Percentiles rank a stretch among this genome's conserved stretches.
These are phyloP conservation scores for Apantesis nais DNA, from an alignment of 2,888 invertebrate genomes.

Conservation along the genomic window DNA sequence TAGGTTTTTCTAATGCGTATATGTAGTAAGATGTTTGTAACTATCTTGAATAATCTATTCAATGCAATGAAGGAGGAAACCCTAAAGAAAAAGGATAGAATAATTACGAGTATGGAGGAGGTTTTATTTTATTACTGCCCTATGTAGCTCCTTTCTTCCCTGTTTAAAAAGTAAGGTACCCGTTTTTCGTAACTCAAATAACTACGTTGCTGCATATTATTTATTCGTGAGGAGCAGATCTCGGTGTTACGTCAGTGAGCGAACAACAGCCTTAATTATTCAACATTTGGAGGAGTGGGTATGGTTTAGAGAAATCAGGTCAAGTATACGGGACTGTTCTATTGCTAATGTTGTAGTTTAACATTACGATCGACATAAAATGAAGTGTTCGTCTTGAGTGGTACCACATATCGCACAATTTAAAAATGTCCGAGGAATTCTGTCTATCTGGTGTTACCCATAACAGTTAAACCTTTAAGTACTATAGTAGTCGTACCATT, in stretches of 20 bases:
- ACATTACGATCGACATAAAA: conserved; percentile 25
- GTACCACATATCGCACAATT: not conserved
- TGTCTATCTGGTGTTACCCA: not conserved
- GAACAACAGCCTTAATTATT: conserved; percentile 50
- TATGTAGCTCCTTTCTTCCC: not conserved
- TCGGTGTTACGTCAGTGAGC: conserved; percentile 39
- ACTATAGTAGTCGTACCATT: not conserved
- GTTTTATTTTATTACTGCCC: not conserved
- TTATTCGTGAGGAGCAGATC: conserved; percentile 39
- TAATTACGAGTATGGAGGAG: not conserved
- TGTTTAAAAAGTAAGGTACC: conserved; percentile 22
- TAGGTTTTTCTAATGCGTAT: not conserved
- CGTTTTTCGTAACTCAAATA: conserved; percentile 34
- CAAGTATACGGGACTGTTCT: conserved; percentile 27
- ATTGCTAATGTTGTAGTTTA: conserved; percentile 25
- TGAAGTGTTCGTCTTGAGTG: not conserved
- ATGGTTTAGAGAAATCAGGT: conserved; percentile 45
- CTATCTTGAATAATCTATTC: not conserved
- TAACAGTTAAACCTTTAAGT: not conserved
- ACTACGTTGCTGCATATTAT: conserved; percentile 33
- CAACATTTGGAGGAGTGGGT: conserved; percentile 42
- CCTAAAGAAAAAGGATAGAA: not conserved
- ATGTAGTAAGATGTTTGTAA: not conserved
- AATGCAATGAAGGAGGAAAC: not conserved
- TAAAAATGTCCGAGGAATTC: not conserved